Conservation (phyloP, 1,140 invertebrate species). For the Panonychus citri region DNA sequence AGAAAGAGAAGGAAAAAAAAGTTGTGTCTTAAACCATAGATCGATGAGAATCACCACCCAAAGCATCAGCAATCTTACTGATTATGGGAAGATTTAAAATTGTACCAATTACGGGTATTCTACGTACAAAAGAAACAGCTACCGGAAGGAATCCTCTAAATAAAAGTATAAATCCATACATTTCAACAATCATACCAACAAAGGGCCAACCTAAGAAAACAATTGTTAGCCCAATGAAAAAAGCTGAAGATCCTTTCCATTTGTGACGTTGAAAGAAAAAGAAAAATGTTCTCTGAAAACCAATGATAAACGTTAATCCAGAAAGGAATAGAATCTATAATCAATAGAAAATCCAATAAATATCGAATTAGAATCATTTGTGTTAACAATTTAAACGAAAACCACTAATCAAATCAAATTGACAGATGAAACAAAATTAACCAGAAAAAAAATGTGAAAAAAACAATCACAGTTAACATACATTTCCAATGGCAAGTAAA, state of each 20-base stretch:
- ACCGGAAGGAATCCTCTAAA: constrained; percentile 43
- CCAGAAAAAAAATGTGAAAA: background rate
- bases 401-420: too few species aligned
- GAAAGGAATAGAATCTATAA: constrained; percentile 74
- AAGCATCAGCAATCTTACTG: constrained; percentile 19
- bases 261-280: constrained; percentile 98
- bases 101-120: constrained; percentile 35
- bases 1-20: too few species aligned
- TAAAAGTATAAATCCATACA: constrained; percentile 38
- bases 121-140: constrained; percentile 35
- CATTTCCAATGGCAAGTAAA: constrained; percentile 92
- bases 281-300: constrained; percentile 72
- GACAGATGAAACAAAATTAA: constrained; percentile 6
- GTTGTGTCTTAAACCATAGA: constrained; percentile 13
- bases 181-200: constrained; percentile 84
- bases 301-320: constrained; percentile 87
- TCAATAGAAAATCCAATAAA: too few species aligned
- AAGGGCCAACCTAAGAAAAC: constrained; percentile 91
- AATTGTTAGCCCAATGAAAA: constrained; percentile 79
- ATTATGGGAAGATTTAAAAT: constrained; percentile 35
- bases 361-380: constrained; percentile 20
- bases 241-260: constrained; percentile 66
- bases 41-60: constrained; percentile 13
- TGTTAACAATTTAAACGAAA: background rate
- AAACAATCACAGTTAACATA: constrained; percentile 29